Evolutionary conservation across 2,113 vertebrate genomes (phyloP), one percentile per base, ranked within the genome.

Genomic region (Daboia siamensis): DNA sequence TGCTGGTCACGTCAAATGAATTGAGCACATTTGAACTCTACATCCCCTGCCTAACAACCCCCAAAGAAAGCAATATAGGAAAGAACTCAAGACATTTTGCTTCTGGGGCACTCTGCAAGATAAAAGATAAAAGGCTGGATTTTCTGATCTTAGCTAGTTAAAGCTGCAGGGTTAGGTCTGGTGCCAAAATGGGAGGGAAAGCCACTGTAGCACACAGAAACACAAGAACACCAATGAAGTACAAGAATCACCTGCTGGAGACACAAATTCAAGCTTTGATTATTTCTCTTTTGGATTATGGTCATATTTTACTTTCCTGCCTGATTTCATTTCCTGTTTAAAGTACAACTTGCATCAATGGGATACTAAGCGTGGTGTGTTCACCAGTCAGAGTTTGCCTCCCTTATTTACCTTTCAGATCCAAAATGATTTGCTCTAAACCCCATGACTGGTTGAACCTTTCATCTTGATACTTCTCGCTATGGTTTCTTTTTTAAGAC

Each of bases 171-270:
- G 54, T 89, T 44, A 61, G 55, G 69, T 56, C 56, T 33, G 51
- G 20, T 48, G 87, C 92, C 92, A 90, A 92, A 80, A n/a, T 44
- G 39, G 87, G 44, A 21, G 44, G 91, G 90, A 61, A 55, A 55
- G 86, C n/a, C 39, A 57, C 2, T 61, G 92, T 52, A 92, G 87
- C n/a, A 85, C 33, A 85, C 64, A 90, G 39, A 89, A 85, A 80
- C 54, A 90, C 23, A 17, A 29, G 74, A 56, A 52, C 29, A 55
- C 44, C 55, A 85, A 33, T 20, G 57, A 84, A n/a, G 51, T 92
- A 92, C 92, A 90, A 89, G 74, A 85, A 89, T 92, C 91, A 89
- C 87, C 91, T 89, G 91, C 91, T 80, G 6, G 21, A 80, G 51
- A 92, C 51, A 51, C 55, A 39, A 44, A 15, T 92, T 92, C n/a